Conservation (phyloP, 2,888 invertebrate genomes). For the Cerastis leucographa region DNA sequence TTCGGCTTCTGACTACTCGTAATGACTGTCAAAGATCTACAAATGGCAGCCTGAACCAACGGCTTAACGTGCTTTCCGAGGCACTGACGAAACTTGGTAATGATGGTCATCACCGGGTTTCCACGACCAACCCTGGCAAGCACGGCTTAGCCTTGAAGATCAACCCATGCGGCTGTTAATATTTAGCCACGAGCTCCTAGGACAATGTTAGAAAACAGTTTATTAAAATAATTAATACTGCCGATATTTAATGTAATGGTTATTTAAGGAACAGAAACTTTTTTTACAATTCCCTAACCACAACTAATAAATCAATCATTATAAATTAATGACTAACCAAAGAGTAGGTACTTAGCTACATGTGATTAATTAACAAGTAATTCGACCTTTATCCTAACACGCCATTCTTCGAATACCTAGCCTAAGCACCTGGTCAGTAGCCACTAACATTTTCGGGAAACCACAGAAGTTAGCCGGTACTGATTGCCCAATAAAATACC, state of each 20-base stretch:
- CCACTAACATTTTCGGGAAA: background rate
- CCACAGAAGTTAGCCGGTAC: slow-evolving; percentile 10
- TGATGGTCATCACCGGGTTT: too few species aligned
- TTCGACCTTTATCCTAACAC: slow-evolving; percentile 10
- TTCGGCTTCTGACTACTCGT: too few species aligned
- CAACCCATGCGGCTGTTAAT: too few species aligned
- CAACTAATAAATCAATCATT: background rate
- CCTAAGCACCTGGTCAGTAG: slow-evolving; percentile 4
- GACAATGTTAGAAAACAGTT: too few species aligned
- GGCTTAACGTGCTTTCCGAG: too few species aligned
- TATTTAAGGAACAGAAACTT: background rate
- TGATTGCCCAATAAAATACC: background rate
- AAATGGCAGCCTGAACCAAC: too few species aligned
- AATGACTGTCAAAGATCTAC: too few species aligned
- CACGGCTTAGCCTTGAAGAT: too few species aligned
- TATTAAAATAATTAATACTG: background rate
- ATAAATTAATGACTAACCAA: slow-evolving; percentile 10
- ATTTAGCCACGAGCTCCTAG: too few species aligned
- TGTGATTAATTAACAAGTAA: slow-evolving; percentile 23
- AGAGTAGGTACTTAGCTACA: background rate
- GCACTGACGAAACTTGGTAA: too few species aligned
- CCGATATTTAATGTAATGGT: background rate
- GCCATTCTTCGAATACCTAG: background rate
- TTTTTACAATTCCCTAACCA: background rate
- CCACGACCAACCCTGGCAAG: too few species aligned